Conservation (phyloP, 2,888 invertebrate species). For the Chalcis sispes region DNA sequence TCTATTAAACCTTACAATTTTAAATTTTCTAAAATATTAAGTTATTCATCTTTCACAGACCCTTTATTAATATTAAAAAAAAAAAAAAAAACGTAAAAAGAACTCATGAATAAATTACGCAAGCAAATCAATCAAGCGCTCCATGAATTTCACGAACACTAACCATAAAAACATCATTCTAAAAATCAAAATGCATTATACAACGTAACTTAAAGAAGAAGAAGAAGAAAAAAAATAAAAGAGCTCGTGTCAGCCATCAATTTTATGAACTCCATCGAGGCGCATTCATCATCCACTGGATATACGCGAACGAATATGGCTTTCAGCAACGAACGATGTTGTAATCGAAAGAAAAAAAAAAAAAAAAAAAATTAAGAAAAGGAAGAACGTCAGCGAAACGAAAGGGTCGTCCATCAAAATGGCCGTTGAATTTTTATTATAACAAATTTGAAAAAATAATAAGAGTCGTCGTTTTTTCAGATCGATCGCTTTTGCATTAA, state of each 20-base stretch:
- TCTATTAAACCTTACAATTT: too few relatives aligned
- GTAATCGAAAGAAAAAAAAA: neutral
- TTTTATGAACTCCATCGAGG: constrained; percentile 21
- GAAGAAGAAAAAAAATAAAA: neutral
- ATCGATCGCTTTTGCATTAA: constrained; percentile 25
- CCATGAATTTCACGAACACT: too few relatives aligned
- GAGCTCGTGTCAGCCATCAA: constrained; percentile 21
- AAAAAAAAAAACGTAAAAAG: too few relatives aligned
- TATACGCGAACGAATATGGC: too few relatives aligned
- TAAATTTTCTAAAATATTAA: too few relatives aligned
- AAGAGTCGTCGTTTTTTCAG: neutral
- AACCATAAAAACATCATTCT: too few relatives aligned
- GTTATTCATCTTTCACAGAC: too few relatives aligned
- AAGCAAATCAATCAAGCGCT: too few relatives aligned
- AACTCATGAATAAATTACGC: too few relatives aligned
- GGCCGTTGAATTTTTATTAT: constrained; percentile 45
- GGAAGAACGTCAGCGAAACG: neutral
- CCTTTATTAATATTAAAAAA: too few relatives aligned
- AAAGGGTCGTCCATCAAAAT: constrained; percentile 40
- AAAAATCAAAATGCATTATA: too few relatives aligned
- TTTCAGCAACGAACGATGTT: too few relatives aligned
- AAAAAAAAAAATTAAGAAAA: neutral
- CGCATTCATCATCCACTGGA: constrained; percentile 50
- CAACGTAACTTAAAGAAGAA: neutral
- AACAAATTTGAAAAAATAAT: neutral